Evolutionary conservation across 2,888 invertebrate species (phyloP).

Genomic region (Trichacis sp.): DNA sequence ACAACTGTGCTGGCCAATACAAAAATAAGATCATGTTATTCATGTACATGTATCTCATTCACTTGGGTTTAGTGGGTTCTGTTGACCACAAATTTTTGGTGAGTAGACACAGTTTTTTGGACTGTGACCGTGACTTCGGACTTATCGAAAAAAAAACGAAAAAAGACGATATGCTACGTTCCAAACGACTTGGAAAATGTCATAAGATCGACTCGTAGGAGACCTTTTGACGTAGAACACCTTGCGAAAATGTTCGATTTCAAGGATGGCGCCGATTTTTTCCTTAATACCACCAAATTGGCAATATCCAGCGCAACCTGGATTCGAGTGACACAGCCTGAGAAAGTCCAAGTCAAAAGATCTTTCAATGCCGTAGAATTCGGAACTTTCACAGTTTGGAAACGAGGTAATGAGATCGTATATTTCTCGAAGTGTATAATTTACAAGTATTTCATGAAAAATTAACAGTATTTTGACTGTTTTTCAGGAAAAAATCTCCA

Average conservation of each 20-base stretch:
- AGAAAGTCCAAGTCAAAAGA: not conserved
- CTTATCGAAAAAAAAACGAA: constrained; percentile 6
- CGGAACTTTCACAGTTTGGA: not conserved
- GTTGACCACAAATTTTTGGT: constrained; percentile 6
- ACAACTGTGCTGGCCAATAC: constrained; percentile 4
- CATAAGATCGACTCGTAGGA: not conserved
- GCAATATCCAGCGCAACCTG: not conserved
- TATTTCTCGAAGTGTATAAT: too few relatives aligned
- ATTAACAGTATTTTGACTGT: too few relatives aligned
- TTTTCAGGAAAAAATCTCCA: too few relatives aligned
- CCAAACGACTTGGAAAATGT: not conserved
- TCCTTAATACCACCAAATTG: not conserved
- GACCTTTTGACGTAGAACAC: not conserved
- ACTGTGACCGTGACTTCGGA: constrained; percentile 1
- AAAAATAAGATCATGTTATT: constrained; percentile 13
- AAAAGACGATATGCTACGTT: not conserved
- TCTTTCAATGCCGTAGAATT: not conserved
- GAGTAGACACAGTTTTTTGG: not conserved
- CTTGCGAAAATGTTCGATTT: not conserved
- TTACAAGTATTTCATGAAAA: too few relatives aligned
- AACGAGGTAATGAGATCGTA: not conserved
- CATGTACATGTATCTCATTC: constrained; percentile 5
- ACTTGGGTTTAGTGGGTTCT: not conserved
- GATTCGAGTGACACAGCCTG: not conserved
- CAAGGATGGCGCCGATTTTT: not conserved